These are phyloP conservation scores for Trachelus tabidus DNA, from an alignment of 2,888 invertebrate species.

Conservation along the genomic window DNA sequence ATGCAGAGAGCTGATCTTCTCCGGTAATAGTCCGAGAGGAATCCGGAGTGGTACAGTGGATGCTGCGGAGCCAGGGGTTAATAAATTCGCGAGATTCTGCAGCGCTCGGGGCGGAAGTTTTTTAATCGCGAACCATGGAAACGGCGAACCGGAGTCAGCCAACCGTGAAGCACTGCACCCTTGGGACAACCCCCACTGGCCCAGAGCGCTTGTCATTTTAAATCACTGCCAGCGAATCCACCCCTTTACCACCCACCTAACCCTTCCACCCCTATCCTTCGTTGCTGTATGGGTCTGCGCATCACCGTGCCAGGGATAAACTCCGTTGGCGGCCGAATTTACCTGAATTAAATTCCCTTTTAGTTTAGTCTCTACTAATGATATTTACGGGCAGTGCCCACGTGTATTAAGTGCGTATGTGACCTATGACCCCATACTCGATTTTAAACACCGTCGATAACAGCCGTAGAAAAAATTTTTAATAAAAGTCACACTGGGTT, in stretches of 20 bases:
- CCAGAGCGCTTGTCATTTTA: constrained; percentile 63
- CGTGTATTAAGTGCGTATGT: background rate
- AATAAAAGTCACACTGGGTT: background rate
- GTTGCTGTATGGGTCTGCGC: background rate
- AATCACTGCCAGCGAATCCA: constrained; percentile 54
- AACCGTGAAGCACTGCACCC: constrained; percentile 62
- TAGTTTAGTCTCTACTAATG: constrained; percentile 41
- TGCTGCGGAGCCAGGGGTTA: constrained; percentile 41
- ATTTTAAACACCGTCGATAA: background rate
- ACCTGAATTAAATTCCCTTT: constrained; percentile 55
- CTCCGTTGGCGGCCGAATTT: constrained; percentile 35
- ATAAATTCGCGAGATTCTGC: constrained; percentile 61
- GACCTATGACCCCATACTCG: background rate
- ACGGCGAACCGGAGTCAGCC: constrained; percentile 42
- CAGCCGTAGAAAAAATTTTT: background rate
- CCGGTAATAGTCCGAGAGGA: constrained; percentile 31
- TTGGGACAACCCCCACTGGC: constrained; percentile 54
- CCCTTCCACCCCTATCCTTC: constrained; percentile 15
- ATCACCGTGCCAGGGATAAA: constrained; percentile 1
- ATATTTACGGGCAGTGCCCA: constrained; percentile 39
- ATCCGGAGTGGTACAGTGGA: constrained; percentile 24
- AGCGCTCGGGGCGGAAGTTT: constrained; percentile 58
- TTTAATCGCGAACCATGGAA: constrained; percentile 60
- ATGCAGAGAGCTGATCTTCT: constrained; percentile 11
- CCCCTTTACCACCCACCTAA: constrained; percentile 13